phyloP scores from a whole-genome alignment of 2,113 vertebrate genomes.

The Butorides virescens region DNA sequence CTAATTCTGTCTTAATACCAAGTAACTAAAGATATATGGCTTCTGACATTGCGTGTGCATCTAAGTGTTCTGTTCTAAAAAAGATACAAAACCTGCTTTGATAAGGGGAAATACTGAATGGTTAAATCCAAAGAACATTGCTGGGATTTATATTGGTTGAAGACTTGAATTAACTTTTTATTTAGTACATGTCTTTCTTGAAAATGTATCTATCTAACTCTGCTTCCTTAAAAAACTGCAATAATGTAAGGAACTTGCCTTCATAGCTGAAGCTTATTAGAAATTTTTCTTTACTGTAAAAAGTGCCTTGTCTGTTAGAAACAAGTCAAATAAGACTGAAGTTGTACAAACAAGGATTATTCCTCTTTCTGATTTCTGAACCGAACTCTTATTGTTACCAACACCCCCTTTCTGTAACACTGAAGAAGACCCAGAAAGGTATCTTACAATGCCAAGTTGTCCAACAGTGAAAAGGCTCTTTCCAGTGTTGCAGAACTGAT shows the following conservation, averaged over 20 bases:
- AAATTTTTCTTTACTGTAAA: background rate
- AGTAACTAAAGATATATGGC: background rate
- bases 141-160: background rate
- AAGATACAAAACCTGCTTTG: background rate
- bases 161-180: background rate
- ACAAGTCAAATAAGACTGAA: background rate
- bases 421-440: background rate
- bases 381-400: background rate
- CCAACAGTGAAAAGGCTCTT: background rate
- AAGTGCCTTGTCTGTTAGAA: background rate
- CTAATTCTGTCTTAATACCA: constrained; percentile 18
- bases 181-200: background rate
- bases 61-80: background rate
- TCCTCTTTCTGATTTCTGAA: background rate
- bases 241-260: background rate
- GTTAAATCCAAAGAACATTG: background rate
- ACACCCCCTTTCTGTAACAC: background rate
- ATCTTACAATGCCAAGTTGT: background rate
- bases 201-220: background rate
- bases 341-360: background rate
- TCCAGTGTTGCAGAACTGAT: background rate
- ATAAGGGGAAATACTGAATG: background rate
- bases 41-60: background rate
- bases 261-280: background rate
- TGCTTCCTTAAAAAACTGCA: background rate